Base-by-base conservation (phyloP, 2,113 vertebrate genomes). In the Cynopterus brachyotis region DNA sequence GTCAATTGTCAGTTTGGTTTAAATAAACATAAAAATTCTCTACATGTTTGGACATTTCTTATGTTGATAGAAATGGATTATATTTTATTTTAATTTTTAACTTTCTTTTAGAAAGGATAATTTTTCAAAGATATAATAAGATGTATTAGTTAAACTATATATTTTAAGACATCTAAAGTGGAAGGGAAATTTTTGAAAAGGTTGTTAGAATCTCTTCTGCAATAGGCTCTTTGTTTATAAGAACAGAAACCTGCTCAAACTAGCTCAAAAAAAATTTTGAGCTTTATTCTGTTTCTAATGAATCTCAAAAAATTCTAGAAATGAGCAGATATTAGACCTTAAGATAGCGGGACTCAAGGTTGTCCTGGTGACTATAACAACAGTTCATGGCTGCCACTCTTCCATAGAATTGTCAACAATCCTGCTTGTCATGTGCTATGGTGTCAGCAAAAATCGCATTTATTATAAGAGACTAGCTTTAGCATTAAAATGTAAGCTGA, bases 261-360 rank as follows among this genome's bases (percentile, higher is more conserved):
- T 26, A 90, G 17, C 8, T 72, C 45, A 50, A 24, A 64, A 32
- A 59, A 95, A 90, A 90, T 96, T 89, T 89, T 91, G 50, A 69
- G 47, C 20, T 67, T 86, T 83, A 62, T 67, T 47, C 5, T 79
- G 17, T 73, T 42, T 93, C 42, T 15, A 11, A 20, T 70, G 26
- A 96, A 30, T 80, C 13, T 75, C 5, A 62, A 88, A 67, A 78
- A 10, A 50, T 8, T 67, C 2, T 69, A 32, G 17, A 87, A 93
- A 83, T 81, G 42, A n/a, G 19, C 7, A 53, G 35, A 78, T 42
- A 66, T 12, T 50, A 64, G 19, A 24, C 20, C 11, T 45, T 69
- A 55, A 42, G 30, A 40, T 42, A 59, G 4, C 37, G 28, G n/a
- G n/a, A 24, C 4, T 16, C 13, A 59, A 53, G 22, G 7, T 35